Conservation (phyloP, 2,797 vertebrate species). For the Parotocinclus haroldoi region DNA sequence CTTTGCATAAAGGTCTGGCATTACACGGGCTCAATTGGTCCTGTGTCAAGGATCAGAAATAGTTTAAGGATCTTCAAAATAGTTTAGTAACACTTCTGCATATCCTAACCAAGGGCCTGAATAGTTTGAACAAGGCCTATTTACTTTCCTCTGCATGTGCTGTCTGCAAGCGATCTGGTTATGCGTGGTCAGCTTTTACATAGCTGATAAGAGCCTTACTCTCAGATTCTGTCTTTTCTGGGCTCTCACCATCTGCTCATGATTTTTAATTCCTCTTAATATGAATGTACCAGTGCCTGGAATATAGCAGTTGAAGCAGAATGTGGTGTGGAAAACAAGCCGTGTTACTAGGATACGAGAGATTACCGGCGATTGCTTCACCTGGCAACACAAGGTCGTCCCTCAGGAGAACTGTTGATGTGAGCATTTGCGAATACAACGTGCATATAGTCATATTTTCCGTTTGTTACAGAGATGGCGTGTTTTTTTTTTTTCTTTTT, state of each 20-base stretch:
- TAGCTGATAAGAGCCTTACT: not conserved
- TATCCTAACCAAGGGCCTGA: too few species aligned
- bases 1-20: too few species aligned
- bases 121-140: too few species aligned
- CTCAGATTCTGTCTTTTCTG: not conserved
- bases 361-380: constrained; percentile 42
- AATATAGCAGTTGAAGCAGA: constrained; percentile 38
- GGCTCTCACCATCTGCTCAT: constrained; percentile 1
- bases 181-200: not conserved
- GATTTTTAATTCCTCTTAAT: constrained; percentile 2
- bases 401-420: constrained; percentile 45
- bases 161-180: not conserved
- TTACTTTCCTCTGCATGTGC: too few species aligned
- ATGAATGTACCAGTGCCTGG: constrained; percentile 1
- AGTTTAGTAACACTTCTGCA: too few species aligned
- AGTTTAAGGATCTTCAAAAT: too few species aligned
- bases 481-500: too few species aligned
- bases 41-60: too few species aligned
- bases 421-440: not conserved
- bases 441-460: not conserved
- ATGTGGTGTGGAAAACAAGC: constrained; percentile 42
- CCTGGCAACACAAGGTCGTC: constrained; percentile 50
- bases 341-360: constrained; percentile 45
- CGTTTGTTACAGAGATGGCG: not conserved
- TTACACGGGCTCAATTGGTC: too few species aligned